Evolutionary conservation across 2,113 vertebrate genomes (phyloP), one percentile per base, ranked within the genome.

Genomic region (Otocyon megalotis): DNA sequence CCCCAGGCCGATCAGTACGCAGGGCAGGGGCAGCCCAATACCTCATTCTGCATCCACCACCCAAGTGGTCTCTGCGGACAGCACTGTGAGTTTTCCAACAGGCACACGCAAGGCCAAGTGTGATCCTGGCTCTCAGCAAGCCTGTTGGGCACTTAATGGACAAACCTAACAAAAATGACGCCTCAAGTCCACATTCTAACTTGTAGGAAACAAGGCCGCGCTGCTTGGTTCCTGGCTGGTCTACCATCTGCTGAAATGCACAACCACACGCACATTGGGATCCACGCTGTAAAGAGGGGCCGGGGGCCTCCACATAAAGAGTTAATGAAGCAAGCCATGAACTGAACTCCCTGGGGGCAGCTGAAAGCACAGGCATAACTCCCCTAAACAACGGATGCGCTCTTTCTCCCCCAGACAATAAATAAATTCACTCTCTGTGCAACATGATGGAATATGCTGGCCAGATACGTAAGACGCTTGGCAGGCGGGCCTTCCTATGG

Each of bases 201-300:
- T 26, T 28, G 35, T 43, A 17, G 80, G 54, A 58, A 58, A 3
- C 54, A 11, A 22, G 30, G 54, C 8, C n/a, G 16, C 19, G 11
- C 7, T 4, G 20, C 28, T 2, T 17, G 62, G 32, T 8, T 32
- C 71, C 17, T 12, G 6, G 16, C 8, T 17, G 84, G 65, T 32
- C 35, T 24, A 3, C 58, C 32, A 3, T 50, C 16, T 1, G 76
- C 32, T 4, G 6, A 62, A 48, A 12, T 2, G 17, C 2, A 53
- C 14, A 20, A 30, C 2, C 2, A 72, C 30, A 2, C 0, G 1
- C 17, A 37, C 3, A 0, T 1, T 8, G 28, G 69, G 35, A 7
- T 35, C 30, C 8, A 2, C 3, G 9, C 13, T 24, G 16, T 9
- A 19, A 11, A 0, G 1, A n/a, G 11, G n/a, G 9, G 30, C 28